Conservation (phyloP, 2,888 invertebrate genomes). For the Stramonita haemastoma region DNA sequence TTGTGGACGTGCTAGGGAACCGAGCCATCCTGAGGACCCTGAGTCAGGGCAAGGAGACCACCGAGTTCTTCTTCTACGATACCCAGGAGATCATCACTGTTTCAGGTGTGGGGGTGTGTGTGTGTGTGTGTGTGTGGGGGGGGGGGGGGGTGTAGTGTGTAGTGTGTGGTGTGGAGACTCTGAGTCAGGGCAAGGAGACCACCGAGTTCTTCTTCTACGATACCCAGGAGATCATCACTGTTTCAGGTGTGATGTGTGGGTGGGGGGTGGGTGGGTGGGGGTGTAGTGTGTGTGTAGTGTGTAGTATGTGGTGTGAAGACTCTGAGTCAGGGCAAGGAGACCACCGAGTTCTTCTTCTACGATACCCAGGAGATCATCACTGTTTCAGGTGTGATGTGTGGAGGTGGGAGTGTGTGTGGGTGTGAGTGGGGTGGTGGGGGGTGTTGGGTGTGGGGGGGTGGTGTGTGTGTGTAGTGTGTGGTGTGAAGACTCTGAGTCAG, state of each 20-base stretch:
- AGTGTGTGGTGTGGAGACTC: too few species aligned
- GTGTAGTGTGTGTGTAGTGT: background rate
- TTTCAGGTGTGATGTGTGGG: slow-evolving; percentile 5
- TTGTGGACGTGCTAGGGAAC: slow-evolving; percentile 43
- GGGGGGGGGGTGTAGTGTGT: background rate
- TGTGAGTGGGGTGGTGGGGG: background rate
- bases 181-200: slow-evolving; percentile 35
- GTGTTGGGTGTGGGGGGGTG: background rate
- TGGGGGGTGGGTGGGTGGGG: too few species aligned
- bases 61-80: slow-evolving; percentile 40
- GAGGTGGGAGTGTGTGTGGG: background rate
- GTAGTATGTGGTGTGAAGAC: too few species aligned
- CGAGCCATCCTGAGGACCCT: slow-evolving; percentile 6
- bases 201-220: slow-evolving; percentile 40
- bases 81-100: slow-evolving; percentile 48
- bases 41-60: slow-evolving; percentile 33
- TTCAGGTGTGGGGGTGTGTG: background rate
- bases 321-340: slow-evolving; percentile 34
- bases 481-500: slow-evolving; percentile 15
- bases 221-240: slow-evolving; percentile 46
- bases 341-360: slow-evolving; percentile 40
- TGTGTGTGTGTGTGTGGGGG: too few species aligned
- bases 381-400: slow-evolving; percentile 29
- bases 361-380: slow-evolving; percentile 47
- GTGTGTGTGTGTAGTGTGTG: background rate